Evolutionary conservation across 2,797 vertebrate genomes (phyloP).

Genomic region (Anguilla pacifica): DNA sequence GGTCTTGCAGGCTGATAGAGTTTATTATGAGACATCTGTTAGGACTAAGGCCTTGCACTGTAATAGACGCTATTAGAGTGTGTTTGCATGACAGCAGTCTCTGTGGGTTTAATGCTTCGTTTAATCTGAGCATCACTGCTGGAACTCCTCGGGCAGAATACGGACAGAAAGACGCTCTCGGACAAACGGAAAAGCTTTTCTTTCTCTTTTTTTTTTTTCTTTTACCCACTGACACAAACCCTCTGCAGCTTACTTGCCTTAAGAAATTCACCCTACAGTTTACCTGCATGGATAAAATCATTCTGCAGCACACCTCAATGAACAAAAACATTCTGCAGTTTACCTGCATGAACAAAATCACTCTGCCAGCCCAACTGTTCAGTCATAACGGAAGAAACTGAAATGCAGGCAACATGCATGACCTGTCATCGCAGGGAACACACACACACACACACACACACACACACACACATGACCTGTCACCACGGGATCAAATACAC

Average conservation of each 20-base stretch:
- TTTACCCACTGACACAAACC: background rate
- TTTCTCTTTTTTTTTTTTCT: too few relatives aligned
- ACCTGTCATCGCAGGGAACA: too few relatives aligned
- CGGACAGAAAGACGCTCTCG: background rate
- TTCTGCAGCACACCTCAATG: background rate
- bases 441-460: too few relatives aligned
- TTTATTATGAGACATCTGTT: slow-evolving; percentile 83
- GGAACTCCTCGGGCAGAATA: slow-evolving; percentile 33
- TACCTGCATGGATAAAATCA: background rate
- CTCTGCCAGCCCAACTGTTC: background rate
- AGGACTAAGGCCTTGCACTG: slow-evolving; percentile 76
- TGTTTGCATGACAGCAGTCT: slow-evolving; percentile 62
- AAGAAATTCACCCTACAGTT: background rate
- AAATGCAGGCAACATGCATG: background rate
- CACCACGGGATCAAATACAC: too few relatives aligned
- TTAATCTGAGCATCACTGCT: slow-evolving; percentile 72
- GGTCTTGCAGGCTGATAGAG: slow-evolving; percentile 76
- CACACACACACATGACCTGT: too few relatives aligned
- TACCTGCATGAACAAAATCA: too few relatives aligned
- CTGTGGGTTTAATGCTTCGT: slow-evolving; percentile 82
- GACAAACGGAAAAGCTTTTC: background rate
- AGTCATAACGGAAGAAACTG: background rate
- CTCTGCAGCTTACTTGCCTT: background rate
- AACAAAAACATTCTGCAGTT: background rate
- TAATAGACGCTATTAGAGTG: slow-evolving; percentile 82